Base-by-base conservation (phyloP, 2,113 vertebrate genomes). In the Loxodonta africana region DNA sequence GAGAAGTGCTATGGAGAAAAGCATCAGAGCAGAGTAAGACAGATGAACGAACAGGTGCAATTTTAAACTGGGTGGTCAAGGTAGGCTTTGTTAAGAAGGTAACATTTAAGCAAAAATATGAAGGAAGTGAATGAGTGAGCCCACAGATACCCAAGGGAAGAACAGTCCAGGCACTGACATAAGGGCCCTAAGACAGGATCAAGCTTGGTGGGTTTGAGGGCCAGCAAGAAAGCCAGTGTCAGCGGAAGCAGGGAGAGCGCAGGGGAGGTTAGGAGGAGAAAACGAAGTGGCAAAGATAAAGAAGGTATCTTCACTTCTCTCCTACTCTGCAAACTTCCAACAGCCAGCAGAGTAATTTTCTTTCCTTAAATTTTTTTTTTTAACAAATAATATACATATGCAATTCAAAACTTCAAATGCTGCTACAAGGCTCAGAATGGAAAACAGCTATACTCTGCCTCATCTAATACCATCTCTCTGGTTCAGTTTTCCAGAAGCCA, bases 151-250 rank as follows among this genome's bases (percentile, higher is more conserved):
- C 30, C 9, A 71, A 60, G n/a, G 0, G 21, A 8, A 87, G 10
- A 62, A 62, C 69, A 62, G 33, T 14, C 20, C 26, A 4, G 44
- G 41, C 30, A 3, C 20, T 0, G 1, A 26, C 0, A 6, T 30
- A 25, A 17, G 25, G 15, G 5, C 17, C 25, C 18, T 4, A 20
- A 48, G 46, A 51, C 20, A 44, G 37, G 17, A 21, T 21, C 21
- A 7, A 0, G 3, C 11, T 15, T 33, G 28, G 2, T 18, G 83
- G 37, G 25, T 7, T 33, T 1, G 41, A 62, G 51, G 15, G 82
- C 21, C 11, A 77, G 10, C 5, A 26, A 12, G 3, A 15, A 74
- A 30, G 57, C 2, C 60, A 63, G 60, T 6, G 28, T 8, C 15
- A 26, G 86, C 90, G 63, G 67, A 69, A 17, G 76, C 63, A 37